A percentile compares a stretch with the other conserved stretches of the same genome.
These are phyloP conservation scores for Apotomis turbidana DNA, from an alignment of 2,888 invertebrate genomes.

Conservation along the genomic window DNA sequence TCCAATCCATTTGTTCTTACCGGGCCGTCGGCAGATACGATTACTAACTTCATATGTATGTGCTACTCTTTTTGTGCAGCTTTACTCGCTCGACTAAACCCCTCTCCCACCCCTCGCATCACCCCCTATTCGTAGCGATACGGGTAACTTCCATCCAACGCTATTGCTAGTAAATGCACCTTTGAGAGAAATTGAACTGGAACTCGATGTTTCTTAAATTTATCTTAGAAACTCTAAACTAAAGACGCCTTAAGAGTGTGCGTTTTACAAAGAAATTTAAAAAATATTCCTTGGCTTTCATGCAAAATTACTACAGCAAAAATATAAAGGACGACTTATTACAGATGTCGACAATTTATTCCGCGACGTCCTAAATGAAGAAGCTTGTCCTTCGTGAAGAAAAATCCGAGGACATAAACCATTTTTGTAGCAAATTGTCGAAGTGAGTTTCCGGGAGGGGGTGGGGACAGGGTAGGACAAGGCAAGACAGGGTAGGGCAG, in stretches of 20 bases:
- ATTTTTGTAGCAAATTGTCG: conserved; percentile 40
- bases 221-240: conserved; percentile 9
- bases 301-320: conserved; percentile 28
- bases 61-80: conserved; percentile 41
- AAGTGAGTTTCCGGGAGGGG: conserved; percentile 32
- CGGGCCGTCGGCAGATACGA: conserved; percentile 42
- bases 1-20: conserved; percentile 43
- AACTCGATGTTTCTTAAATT: conserved; percentile 13
- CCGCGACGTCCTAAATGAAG: conserved; percentile 36
- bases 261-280: neutral
- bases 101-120: conserved; percentile 18
- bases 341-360: conserved; percentile 39
- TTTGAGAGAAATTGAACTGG: conserved; percentile 33
- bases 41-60: conserved; percentile 43
- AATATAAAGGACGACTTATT: conserved; percentile 35
- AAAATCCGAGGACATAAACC: conserved; percentile 40
- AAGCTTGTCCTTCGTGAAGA: conserved; percentile 36
- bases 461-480: conserved; percentile 32
- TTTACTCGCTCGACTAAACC: conserved; percentile 35
- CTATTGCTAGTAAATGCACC: conserved; percentile 33
- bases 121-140: conserved; percentile 25
- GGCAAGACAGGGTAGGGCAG: conserved; percentile 44
- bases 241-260: neutral
- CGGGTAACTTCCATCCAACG: conserved; percentile 34
- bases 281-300: neutral